A percentile compares a stretch with the other conserved stretches of the same genome.
Conservation (phyloP, 2,113 vertebrate genomes). For the Podiceps cristatus region DNA sequence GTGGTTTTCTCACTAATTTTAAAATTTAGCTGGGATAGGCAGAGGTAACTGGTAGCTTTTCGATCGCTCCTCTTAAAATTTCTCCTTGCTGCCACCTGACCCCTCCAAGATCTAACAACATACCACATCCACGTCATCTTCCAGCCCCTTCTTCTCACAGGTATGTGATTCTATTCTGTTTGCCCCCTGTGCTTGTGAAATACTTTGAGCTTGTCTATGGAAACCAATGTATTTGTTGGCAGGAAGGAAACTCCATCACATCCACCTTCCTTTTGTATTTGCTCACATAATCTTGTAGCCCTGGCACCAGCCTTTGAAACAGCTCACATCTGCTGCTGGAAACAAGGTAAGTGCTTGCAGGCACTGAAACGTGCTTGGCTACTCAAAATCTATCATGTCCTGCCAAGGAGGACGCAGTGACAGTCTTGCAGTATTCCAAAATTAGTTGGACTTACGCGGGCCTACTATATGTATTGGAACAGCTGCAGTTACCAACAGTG, state of each 20-base stretch:
- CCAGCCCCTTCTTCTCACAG: not conserved
- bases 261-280: not conserved
- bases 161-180: not conserved
- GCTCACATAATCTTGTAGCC: not conserved
- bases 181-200: not conserved
- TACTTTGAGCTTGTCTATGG: not conserved
- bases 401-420: not conserved
- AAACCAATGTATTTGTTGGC: not conserved
- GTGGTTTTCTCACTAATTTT: not conserved
- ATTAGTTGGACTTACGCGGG: not conserved
- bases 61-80: not conserved
- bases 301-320: not conserved
- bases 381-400: not conserved
- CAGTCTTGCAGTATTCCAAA: not conserved
- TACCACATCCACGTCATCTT: fast-evolving
- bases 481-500: not conserved
- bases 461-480: not conserved
- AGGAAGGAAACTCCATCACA: not conserved
- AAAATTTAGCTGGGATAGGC: not conserved
- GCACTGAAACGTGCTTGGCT: not conserved
- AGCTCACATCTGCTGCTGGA: not conserved
- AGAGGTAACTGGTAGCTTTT: not conserved
- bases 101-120: not conserved
- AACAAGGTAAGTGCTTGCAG: not conserved
- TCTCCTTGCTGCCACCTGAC: not conserved